Base-by-base conservation (phyloP, 2,113 vertebrate species). In the Dipodomys stephensi region DNA sequence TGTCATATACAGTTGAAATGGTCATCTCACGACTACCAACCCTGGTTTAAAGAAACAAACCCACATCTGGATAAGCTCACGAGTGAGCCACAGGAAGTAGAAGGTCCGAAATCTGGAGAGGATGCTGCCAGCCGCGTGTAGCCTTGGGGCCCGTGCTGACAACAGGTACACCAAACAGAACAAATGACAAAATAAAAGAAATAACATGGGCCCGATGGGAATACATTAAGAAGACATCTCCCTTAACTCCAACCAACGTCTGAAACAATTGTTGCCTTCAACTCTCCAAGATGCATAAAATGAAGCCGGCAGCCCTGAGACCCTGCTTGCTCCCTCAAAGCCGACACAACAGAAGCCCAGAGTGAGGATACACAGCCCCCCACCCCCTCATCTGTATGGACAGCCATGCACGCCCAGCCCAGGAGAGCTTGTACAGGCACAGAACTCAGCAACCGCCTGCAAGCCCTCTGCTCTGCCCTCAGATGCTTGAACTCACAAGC, bases 361-460 rank as follows among this genome's bases (percentile, higher is more conserved):
- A 12, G 0, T 20, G 25, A 49, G 35, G 4, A 1, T 10, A 10
- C 16, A 4, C 27, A 28, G 8, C 49, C 16, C 53, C 13, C 53
- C 53, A 16, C 2, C 16, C 53, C 53, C 53, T 13, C 53, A 57
- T 57, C 53, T 57, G 53, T 16, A 49, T 39, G 23, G 15, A 6
- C 2, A 4, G 39, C 39, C 39, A 6, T 39, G 39, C 39, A 39
- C 39, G 3, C 0, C 4, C 20, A 28, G 53, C 35, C 35, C 4
- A 2, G 39, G 6, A 1, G 18, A 1, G 2, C 32, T 12, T 39
- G 9, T 18, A 20, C n/a, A 64, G 18, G 0, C 28, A 3, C 32
- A 1, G 2, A 6, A 49, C 23, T 64, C 5, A 27, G 0, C n/a
- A 7, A 39, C 0, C 7, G 6, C 1, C 0, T 11, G 12, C 3